A percentile compares a stretch with the other conserved stretches of the same genome.
These are phyloP conservation scores for Phylloscopus whistleri DNA, from an alignment of 2,113 vertebrate genomes.

Conservation along the genomic window DNA sequence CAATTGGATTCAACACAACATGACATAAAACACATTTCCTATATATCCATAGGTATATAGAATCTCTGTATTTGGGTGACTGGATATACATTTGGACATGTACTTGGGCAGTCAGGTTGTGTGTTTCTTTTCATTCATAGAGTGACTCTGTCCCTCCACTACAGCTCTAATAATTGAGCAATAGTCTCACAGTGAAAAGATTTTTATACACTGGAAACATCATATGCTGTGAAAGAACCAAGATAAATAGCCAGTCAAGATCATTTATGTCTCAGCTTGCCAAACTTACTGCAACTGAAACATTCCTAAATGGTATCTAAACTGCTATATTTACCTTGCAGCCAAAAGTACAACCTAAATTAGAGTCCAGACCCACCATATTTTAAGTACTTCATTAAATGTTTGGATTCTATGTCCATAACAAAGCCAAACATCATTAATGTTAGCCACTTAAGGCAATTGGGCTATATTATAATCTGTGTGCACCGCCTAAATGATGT, in stretches of 20 bases:
- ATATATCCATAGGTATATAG: background rate
- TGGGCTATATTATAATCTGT: background rate
- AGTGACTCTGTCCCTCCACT: background rate
- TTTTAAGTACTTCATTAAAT: background rate
- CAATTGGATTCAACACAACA: constrained; percentile 26
- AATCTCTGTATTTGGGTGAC: background rate
- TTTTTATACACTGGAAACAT: background rate
- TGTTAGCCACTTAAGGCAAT: background rate
- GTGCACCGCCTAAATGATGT: background rate
- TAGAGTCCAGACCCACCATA: background rate
- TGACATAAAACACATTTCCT: background rate
- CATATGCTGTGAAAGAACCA: background rate
- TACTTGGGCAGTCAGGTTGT: background rate
- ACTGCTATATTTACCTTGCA: background rate
- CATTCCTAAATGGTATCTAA: background rate
- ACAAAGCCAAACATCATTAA: background rate
- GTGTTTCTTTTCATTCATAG: background rate
- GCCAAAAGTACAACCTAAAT: background rate
- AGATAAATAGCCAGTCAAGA: background rate
- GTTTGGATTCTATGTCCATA: background rate
- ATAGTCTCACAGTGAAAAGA: background rate
- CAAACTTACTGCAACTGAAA: background rate
- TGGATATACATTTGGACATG: background rate
- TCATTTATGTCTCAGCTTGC: background rate
- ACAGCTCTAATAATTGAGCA: background rate